Conservation (phyloP, 92 coral and sea anemone genomes). For the Hydrozoanthus gracilis region DNA sequence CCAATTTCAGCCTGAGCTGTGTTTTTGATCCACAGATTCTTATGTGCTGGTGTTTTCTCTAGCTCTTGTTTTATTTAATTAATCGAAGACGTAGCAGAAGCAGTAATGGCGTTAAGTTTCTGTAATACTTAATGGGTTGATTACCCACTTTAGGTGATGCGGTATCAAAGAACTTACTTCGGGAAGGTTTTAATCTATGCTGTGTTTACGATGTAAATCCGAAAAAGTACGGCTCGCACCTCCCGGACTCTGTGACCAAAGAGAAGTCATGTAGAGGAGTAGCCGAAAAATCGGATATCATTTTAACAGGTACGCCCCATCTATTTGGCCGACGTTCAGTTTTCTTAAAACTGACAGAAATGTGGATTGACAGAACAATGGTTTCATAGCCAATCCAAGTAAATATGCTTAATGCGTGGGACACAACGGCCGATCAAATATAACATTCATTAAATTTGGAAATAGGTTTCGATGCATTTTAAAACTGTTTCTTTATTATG, state of each 20-base stretch:
- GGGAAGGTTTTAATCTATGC: conserved; percentile 8
- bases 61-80: neutral
- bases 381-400: no score
- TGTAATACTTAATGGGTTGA: neutral
- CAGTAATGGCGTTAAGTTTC: neutral
- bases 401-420: no score
- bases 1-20: no score
- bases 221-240: conserved; percentile 4
- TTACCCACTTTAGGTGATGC: conserved; percentile 5
- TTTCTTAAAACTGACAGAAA: no score
- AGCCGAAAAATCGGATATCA: conserved; percentile 12
- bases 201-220: conserved; percentile 14
- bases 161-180: conserved; percentile 18
- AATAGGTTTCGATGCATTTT: no score
- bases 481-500: no score
- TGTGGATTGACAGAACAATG: no score
- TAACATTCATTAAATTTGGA: no score
- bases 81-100: neutral
- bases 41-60: neutral
- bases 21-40: no score
- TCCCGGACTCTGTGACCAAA: conserved; percentile 3
- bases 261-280: neutral
- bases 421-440: no score
- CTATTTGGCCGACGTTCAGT: no score
- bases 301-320: conserved; percentile 1